Evolutionary conservation across 2,797 vertebrate species (phyloP).

Genomic region (Typhlichthys subterraneus): DNA sequence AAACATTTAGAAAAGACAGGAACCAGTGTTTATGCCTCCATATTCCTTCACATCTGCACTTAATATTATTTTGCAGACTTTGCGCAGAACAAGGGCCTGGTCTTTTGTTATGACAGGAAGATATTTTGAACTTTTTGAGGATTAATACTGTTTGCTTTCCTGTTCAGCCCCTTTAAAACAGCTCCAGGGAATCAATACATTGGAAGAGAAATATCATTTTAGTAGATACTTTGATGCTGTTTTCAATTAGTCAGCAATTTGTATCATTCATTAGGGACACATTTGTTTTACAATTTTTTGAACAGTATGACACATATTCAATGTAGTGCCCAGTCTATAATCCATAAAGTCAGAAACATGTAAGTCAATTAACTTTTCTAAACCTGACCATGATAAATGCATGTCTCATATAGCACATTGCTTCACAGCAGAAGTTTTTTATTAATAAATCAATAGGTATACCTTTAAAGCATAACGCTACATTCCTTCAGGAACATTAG

Average conservation of each 20-base stretch:
- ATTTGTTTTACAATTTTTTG: constrained; percentile 36
- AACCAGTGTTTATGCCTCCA: constrained; percentile 76
- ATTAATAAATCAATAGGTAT: not conserved
- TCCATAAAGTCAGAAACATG: constrained; percentile 17
- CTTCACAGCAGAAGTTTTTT: no score
- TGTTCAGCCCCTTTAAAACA: constrained; percentile 69
- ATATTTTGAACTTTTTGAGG: constrained; percentile 79
- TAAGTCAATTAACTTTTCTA: constrained; percentile 28
- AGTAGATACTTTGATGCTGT: constrained; percentile 51
- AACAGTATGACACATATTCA: constrained; percentile 17
- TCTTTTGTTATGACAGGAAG: constrained; percentile 79
- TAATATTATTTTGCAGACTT: constrained; percentile 76
- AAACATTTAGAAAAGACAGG: constrained; percentile 80
- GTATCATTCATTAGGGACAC: constrained; percentile 59
- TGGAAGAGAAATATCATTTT: constrained; percentile 64
- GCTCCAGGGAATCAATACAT: constrained; percentile 59
- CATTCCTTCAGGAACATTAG: no score
- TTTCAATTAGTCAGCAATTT: constrained; percentile 75
- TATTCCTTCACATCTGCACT: constrained; percentile 78
- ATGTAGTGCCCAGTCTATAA: constrained; percentile 10
- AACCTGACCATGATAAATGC: not conserved
- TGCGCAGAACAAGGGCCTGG: constrained; percentile 69
- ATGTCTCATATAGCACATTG: no score
- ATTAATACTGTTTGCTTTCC: constrained; percentile 81
- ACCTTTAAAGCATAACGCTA: no score